Evolutionary conservation across 2,797 vertebrate genomes (phyloP), one percentile per base, ranked within the genome.

Genomic region (Enteromius viviparus): DNA sequence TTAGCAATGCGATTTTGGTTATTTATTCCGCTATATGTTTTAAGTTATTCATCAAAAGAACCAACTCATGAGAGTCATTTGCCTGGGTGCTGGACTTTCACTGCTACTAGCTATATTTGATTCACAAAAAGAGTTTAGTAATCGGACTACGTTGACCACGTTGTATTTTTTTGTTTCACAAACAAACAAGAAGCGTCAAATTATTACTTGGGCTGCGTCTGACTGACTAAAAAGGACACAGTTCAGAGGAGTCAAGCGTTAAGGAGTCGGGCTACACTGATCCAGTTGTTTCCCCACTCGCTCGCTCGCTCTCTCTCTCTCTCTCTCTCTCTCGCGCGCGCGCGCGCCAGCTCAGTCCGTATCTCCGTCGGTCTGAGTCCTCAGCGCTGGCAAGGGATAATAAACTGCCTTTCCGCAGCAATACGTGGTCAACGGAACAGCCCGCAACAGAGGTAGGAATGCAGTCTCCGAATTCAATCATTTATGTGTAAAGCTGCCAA

Each of bases 351-450:
- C 80, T 71, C 85, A 26, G 60, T 78, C 65, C 32, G 62, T 62
- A 29, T 72, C 82, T 70, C 62, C 62, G 37, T 76, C 80, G 80
- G 83, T 86, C 85, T 68, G 81, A 85, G 77, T 86, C 62, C 77
- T 84, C 85, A 64, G 83, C 80, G 70, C 76, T 85, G 87, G 85
- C 83, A 78, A 82, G 40, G 88, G 89, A 85, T 88, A 87, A 85
- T 76, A 84, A 84, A 81, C 85, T 64, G 74, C 70, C 66, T 85
- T 82, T 87, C 82, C 85, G 81, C 86, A 78, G 82, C 85, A 80
- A 82, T 84, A 85, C 82, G 86, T 84, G 84, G 76, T 53, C 71
- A 32, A 64, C 80, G 74, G 82, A 83, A 72, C 72, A 51, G 60
- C 80, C 65, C 40, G 47, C 60, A 15, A 60, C 29, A 37, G 82